Evolutionary conservation across 2,113 vertebrate genomes (phyloP).

Genomic region (Diphyllodes magnificus): DNA sequence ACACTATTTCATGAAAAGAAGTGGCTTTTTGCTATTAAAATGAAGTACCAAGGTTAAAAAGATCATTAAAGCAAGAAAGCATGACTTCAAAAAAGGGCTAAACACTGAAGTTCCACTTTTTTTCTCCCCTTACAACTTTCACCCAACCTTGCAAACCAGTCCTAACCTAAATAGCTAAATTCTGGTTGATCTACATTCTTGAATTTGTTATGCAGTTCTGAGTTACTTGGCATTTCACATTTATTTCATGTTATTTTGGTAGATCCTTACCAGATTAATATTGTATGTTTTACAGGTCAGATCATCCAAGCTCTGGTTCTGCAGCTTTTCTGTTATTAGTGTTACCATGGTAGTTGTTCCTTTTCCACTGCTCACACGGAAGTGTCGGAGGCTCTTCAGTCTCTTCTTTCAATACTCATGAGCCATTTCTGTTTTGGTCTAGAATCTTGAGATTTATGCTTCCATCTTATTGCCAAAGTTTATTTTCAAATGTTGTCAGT

Average conservation of each 20-base stretch:
- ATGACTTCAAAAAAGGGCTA: background rate
- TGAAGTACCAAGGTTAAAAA: background rate
- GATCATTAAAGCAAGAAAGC: background rate
- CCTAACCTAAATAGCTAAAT: background rate
- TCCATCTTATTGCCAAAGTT: conserved; percentile 7
- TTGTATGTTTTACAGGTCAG: conserved; percentile 63
- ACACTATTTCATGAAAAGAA: background rate
- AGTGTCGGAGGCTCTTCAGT: conserved; percentile 32
- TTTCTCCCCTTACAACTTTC: background rate
- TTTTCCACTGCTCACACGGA: conserved; percentile 30
- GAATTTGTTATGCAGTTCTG: background rate
- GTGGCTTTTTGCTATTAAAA: background rate
- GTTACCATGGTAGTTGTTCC: conserved; percentile 73
- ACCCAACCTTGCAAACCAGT: background rate
- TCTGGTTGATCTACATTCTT: background rate
- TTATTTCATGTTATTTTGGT: background rate
- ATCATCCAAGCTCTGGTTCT: conserved; percentile 78
- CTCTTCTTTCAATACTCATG: conserved; percentile 30
- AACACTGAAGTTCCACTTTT: background rate
- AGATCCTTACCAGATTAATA: conserved; percentile 68
- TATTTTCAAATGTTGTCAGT: conserved; percentile 5
- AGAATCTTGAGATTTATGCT: background rate
- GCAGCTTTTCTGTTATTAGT: conserved; percentile 79
- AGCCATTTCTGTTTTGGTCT: conserved; percentile 17
- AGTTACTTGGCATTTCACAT: background rate